Conservation (phyloP, 2,113 vertebrate species). For the Carollia perspicillata region DNA sequence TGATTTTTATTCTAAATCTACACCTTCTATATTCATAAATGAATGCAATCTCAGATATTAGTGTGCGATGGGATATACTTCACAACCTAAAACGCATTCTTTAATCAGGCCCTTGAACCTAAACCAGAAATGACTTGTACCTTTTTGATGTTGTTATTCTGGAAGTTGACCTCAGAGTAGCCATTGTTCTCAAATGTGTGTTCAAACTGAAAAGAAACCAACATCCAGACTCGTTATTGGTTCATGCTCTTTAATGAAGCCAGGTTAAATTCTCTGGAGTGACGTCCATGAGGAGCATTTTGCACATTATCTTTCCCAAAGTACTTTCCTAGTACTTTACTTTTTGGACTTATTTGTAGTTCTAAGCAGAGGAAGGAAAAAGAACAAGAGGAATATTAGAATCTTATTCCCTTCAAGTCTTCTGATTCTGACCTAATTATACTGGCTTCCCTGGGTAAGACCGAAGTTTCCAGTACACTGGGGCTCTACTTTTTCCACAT, state of each 20-base stretch:
- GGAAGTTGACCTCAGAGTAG: not conserved
- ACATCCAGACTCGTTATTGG: not conserved
- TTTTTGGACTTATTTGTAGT: not conserved
- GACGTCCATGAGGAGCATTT: not conserved
- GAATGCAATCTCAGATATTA: not conserved
- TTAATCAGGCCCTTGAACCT: constrained; percentile 2
- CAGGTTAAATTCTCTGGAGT: not conserved
- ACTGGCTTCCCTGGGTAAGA: not conserved
- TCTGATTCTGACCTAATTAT: not conserved
- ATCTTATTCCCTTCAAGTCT: not conserved
- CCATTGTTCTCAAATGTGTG: not conserved
- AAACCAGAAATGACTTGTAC: not conserved
- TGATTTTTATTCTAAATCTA: not conserved
- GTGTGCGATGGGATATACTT: not conserved
- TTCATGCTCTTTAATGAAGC: not conserved
- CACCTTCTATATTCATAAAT: not conserved
- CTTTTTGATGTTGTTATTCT: constrained; percentile 21
- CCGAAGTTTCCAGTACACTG: not conserved
- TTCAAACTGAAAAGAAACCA: not conserved
- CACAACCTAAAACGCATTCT: not conserved
- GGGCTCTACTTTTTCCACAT: not conserved
- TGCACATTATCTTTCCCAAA: not conserved
- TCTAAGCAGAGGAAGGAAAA: not conserved
- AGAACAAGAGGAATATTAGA: not conserved
- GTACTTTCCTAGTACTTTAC: not conserved